Evolutionary conservation across 2,113 vertebrate species (phyloP), one percentile per base, ranked within the genome.

Genomic region (Psittacus erithacus): DNA sequence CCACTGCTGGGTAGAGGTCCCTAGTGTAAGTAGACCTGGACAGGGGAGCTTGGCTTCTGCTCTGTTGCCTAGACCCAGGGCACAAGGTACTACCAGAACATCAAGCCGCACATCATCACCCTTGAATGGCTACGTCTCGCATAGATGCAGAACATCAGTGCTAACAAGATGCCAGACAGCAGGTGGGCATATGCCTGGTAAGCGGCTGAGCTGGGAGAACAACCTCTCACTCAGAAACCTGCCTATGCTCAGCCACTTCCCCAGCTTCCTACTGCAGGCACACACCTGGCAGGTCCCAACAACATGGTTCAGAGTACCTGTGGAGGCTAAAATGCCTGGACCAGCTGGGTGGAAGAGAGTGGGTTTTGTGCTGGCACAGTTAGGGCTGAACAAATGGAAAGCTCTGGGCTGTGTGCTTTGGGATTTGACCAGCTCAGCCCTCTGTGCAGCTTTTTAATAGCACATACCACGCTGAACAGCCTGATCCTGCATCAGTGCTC

Each of bases 121-220:
- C 10, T 18, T 27, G 33, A 20, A 28, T 4, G 6, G 12, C 44
- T 81, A 38, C 18, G 28, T 73, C 52, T 91, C 39, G 16, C 9
- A 9, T 0, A n/a, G 8, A 18, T 28, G 38, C 55, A 67, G 65
- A 62, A 74, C 1, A 9, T 19, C 22, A 46, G 19, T 7, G 29
- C 3, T 13, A 8, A 44, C 3, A 4, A 38, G 55, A 62, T 5
- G 33, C 22, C 65, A 53, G 53, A 10, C 22, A 60, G 1, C 24
- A 17, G 0, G 1, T 5, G 4, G n/a, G 24, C n/a, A 13, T 10
- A 11, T 6, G 4, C 23, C 47, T 69, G 28, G 20, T 13, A 38
- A 53, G 18, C 4, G 2, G 11, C 71, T 49, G 31, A 31, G 20
- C 33, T 0, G 1, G 4, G 7, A 19, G 18, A 65, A 60, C 3